phyloP scores from a whole-genome alignment of 2,113 vertebrate species.

The Corythoichthys haematopterus region DNA sequence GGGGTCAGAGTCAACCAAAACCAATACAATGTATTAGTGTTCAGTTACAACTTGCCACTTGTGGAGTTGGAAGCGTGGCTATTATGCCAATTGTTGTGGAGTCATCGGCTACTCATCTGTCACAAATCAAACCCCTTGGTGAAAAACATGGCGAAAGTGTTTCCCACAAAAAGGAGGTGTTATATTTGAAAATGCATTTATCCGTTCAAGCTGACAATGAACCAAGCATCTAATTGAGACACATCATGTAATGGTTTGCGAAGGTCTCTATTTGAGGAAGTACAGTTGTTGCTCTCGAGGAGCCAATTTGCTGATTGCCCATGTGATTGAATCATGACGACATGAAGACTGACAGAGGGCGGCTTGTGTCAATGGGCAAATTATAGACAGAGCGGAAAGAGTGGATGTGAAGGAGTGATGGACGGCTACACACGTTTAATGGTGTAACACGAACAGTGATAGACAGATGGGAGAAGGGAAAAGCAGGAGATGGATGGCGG shows the following conservation, averaged over 20 bases:
- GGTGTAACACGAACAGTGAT: constrained; percentile 42
- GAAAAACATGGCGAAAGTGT: not conserved
- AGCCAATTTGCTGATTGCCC: constrained; percentile 15
- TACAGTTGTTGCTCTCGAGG: constrained; percentile 1
- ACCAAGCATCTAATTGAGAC: not conserved
- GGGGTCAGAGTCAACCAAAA: too few species aligned
- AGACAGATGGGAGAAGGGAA: constrained; percentile 36
- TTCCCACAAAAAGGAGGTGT: not conserved
- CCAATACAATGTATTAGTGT: too few species aligned
- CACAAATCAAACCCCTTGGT: not conserved
- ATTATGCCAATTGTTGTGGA: not conserved
- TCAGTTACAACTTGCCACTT: too few species aligned
- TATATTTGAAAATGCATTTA: not conserved
- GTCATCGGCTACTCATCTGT: not conserved
- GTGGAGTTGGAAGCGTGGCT: not conserved
- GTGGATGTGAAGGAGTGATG: constrained; percentile 33
- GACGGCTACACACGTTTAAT: constrained; percentile 31
- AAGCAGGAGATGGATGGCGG: constrained; percentile 26
- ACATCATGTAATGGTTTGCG: not conserved
- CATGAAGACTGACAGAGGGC: constrained; percentile 26
- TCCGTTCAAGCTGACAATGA: not conserved
- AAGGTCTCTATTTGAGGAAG: not conserved
- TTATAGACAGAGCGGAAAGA: constrained; percentile 25
- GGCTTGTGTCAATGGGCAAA: constrained; percentile 33
- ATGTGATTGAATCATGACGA: constrained; percentile 30